Conservation (phyloP, 2,888 invertebrate genomes). For the Scaptomyza polygonia region DNA sequence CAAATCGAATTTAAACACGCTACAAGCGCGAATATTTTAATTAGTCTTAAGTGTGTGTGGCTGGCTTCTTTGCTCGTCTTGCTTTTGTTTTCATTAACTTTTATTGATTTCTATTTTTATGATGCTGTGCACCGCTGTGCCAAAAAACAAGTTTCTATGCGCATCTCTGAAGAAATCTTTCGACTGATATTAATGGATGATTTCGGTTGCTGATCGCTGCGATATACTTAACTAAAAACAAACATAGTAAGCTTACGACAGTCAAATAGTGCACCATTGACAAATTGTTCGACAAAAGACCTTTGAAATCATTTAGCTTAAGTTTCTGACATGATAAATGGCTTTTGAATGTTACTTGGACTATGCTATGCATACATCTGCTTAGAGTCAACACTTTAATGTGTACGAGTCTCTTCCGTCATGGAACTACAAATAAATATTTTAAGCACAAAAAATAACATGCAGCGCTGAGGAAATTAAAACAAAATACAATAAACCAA, state of each 20-base stretch:
- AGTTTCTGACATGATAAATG: conserved; percentile 68
- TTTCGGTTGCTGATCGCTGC: conserved; percentile 7
- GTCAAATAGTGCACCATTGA: conserved; percentile 62
- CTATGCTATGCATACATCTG: conserved; percentile 74
- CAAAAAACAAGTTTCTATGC: conserved; percentile 44
- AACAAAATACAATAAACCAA: conserved; percentile 40
- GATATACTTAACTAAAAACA: conserved; percentile 13
- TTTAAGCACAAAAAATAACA: conserved; percentile 7
- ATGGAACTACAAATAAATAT: conserved; percentile 48
- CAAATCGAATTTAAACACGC: conserved; percentile 63
- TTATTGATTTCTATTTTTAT: conserved; percentile 69
- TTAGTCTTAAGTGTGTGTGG: conserved; percentile 68
- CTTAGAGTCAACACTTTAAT: conserved; percentile 66
- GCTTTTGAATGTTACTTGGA: conserved; percentile 68
- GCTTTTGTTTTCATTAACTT: conserved; percentile 39
- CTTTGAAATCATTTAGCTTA: conserved; percentile 46
- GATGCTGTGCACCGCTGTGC: conserved; percentile 48
- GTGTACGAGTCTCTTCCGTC: conserved; percentile 68
- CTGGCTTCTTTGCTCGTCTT: conserved; percentile 27
- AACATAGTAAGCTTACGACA: conserved; percentile 32
- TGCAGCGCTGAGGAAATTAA: conserved; percentile 6
- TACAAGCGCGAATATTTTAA: conserved; percentile 65
- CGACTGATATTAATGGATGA: conserved; percentile 44
- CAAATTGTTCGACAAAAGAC: conserved; percentile 67
- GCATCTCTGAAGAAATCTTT: conserved; percentile 17